A percentile compares a stretch with the other conserved stretches of the same genome.
These are phyloP conservation scores for Diadumene lineata DNA, from an alignment of 92 coral and sea anemone species.

Conservation along the genomic window DNA sequence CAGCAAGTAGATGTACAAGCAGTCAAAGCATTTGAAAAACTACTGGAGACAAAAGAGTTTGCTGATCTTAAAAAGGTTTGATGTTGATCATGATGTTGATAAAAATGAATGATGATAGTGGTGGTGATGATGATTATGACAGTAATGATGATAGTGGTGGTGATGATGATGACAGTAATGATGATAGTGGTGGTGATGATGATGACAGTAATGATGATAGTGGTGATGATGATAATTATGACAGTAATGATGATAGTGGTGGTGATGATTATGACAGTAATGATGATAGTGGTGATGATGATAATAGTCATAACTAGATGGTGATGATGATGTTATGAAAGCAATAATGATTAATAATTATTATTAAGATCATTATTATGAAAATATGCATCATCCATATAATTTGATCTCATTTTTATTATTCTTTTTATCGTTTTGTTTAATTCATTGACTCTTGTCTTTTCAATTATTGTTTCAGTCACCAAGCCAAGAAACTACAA, in stretches of 20 bases:
- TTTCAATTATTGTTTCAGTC: conserved; percentile 69
- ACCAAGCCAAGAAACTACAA: conserved; percentile 55
- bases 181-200: not conserved
- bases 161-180: not conserved
- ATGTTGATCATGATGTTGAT: not conserved
- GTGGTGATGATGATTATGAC: not conserved
- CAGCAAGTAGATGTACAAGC: conserved; percentile 65
- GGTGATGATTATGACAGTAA: not conserved
- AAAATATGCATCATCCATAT: no score
- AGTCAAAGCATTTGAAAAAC: conserved; percentile 66
- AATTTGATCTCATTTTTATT: no score
- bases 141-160: not conserved
- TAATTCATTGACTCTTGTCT: no score
- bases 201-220: not conserved
- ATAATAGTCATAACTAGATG: not conserved
- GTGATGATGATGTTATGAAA: not conserved
- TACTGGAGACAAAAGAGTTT: conserved; percentile 31
- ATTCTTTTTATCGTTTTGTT: no score
- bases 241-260: not conserved
- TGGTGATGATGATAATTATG: not conserved
- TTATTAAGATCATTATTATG: no score
- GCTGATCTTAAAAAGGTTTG: not conserved
- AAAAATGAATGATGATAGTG: not conserved
- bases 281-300: not conserved
- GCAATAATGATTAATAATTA: no score